Evolutionary conservation across 2,113 vertebrate genomes (phyloP).

Genomic region (Cebus imitator): DNA sequence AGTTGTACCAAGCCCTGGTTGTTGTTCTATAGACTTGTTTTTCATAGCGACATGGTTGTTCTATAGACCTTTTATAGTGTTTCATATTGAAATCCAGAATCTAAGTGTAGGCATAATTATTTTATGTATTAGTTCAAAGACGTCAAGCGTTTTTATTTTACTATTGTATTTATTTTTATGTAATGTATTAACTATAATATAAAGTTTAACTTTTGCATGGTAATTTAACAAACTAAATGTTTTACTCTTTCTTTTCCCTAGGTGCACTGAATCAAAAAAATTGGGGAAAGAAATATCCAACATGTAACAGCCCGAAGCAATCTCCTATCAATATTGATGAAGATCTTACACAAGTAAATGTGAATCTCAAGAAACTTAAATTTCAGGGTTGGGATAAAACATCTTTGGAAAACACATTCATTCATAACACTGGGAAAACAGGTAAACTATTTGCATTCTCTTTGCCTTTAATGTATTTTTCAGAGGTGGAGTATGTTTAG

Average conservation of each 20-base stretch:
- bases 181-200: background rate
- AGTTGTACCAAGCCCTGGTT: rapidly evolving
- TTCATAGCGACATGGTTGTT: background rate
- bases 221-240: constrained; percentile 33
- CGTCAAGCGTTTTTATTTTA: background rate
- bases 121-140: background rate
- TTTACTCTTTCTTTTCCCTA: constrained; percentile 69
- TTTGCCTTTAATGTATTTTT: constrained; percentile 24
- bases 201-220: background rate
- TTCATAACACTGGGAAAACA: constrained; percentile 96
- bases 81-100: background rate
- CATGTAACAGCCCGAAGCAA: constrained; percentile 95
- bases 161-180: background rate
- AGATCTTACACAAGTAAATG: constrained; percentile 93
- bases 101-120: background rate
- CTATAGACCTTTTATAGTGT: background rate
- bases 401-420: constrained; percentile 87
- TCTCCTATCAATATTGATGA: constrained; percentile 97
- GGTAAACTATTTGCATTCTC: constrained; percentile 82
- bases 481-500: background rate
- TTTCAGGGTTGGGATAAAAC: constrained; percentile 93
- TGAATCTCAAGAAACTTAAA: constrained; percentile 92
- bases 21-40: background rate
- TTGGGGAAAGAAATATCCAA: constrained; percentile 96
- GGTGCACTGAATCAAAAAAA: constrained; percentile 96